Base-by-base conservation (phyloP, 2,888 invertebrate genomes). In the Volucella bombylans region DNA sequence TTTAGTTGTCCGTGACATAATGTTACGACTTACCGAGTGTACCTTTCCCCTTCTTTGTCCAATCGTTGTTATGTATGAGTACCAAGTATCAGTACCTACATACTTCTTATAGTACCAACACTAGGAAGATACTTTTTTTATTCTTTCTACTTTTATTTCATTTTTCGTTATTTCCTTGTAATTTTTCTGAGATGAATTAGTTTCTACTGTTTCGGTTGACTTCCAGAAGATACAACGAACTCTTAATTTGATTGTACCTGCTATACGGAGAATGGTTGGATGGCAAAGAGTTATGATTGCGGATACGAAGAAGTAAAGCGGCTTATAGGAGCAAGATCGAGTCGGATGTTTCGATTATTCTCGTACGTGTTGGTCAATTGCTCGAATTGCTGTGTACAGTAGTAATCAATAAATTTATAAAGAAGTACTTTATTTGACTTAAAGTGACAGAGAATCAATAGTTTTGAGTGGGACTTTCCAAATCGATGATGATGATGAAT, bases 141-240 rank as follows among this genome's bases (percentile, higher is more conserved):
- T 76, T 67, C 31, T 61, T 15, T 67, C 45, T 18, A 18, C 18
- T 18, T 18, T 8, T 49, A 15, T 18, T 39, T 57, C 41, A 10
- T 23, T 61, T 62, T 57, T 49, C 49, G 9, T 45, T 62, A 38
- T 52, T 52, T 52, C n/a, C 14, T 9, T 55, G 43, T 18, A 55
- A 31, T 52, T 31, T 11, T 47, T 45, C 64, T 71, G 61, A 83
- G 72, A 85, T 77, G 71, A 85, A 81, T 85, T 85, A 76, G 72
- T 74, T 80, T 80, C 68, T 68, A 72, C 65, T 81, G 72, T 85
- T 72, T 79, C 72, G 67, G 79, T 79, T 79, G 85, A 76, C 76
- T 85, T 80, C 71, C 71, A 80, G 76, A 77, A 81, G 80, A 80
- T 81, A 81, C 85, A 85, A 85, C 80, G 85, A 85, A 85, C 85